Percentiles rank a stretch among this genome's conserved stretches.
Evolutionary conservation across 2,888 invertebrate species (phyloP).

Genomic region (Beris morrisii): DNA sequence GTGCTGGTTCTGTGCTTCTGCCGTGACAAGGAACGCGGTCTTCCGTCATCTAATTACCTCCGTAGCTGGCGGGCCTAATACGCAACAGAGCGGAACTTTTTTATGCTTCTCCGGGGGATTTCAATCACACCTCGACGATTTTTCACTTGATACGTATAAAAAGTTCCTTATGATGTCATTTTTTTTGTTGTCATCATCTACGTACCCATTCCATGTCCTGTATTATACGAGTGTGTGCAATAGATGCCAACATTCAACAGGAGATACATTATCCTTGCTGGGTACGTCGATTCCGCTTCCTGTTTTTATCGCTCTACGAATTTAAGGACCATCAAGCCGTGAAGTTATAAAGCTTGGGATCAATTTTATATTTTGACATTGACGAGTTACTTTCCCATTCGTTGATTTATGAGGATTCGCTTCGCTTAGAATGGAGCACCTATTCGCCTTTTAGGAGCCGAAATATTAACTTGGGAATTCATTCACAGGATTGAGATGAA

Average conservation of each 20-base stretch:
- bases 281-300: conserved; percentile 12
- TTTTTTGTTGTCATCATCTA: background rate
- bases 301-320: conserved; percentile 22
- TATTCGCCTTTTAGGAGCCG: too few relatives aligned
- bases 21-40: too few relatives aligned
- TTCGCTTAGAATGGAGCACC: too few relatives aligned
- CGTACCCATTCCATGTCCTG: too few relatives aligned
- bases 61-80: background rate
- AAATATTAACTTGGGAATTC: too few relatives aligned
- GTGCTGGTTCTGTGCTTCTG: too few relatives aligned
- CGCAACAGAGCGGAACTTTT: conserved; percentile 29
- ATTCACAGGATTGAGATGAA: too few relatives aligned
- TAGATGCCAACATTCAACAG: conserved; percentile 20
- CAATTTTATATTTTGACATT: conserved; percentile 30
- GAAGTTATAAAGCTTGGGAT: conserved; percentile 23
- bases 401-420: conserved; percentile 9
- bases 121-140: conserved; percentile 23
- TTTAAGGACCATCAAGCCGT: conserved; percentile 18
- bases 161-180: background rate
- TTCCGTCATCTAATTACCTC: too few relatives aligned
- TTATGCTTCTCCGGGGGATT: conserved; percentile 9
- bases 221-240: too few relatives aligned
- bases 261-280: conserved; percentile 10
- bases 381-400: conserved; percentile 26
- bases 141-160: conserved; percentile 12